Conservation (phyloP, 2,888 invertebrate genomes). For the Operophtera brumata region DNA sequence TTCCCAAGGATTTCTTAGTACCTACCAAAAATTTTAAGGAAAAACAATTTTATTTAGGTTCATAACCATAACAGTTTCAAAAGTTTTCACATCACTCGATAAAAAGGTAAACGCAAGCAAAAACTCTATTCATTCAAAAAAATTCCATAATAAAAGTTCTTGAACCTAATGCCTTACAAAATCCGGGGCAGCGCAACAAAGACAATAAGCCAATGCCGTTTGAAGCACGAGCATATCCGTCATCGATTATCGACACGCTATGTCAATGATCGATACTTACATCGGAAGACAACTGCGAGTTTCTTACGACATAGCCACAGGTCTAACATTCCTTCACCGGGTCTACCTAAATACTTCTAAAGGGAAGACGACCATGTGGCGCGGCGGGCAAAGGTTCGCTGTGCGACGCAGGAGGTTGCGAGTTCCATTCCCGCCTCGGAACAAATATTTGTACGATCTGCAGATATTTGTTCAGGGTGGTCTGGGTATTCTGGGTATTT, state of each 20-base stretch:
- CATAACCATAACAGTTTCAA: neutral
- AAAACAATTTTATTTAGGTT: too few relatives aligned
- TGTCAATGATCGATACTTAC: constrained; percentile 53
- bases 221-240: constrained; percentile 65
- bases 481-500: too few relatives aligned
- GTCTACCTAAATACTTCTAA: neutral
- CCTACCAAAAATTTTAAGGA: too few relatives aligned
- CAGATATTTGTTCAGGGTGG: too few relatives aligned
- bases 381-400: too few relatives aligned
- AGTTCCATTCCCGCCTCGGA: too few relatives aligned
- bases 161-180: constrained; percentile 64
- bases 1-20: too few relatives aligned
- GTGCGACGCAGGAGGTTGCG: too few relatives aligned
- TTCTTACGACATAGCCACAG: neutral
- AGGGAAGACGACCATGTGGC: too few relatives aligned
- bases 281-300: neutral
- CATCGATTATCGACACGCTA: constrained; percentile 57
- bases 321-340: too few relatives aligned
- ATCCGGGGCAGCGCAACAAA: constrained; percentile 67
- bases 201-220: constrained; percentile 70
- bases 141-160: constrained; percentile 45
- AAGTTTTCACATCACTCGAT: neutral
- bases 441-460: too few relatives aligned
- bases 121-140: constrained; percentile 16
- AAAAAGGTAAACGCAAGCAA: neutral